Evolutionary conservation across 2,797 vertebrate species (phyloP).

Genomic region (Sebastes oblongus): DNA sequence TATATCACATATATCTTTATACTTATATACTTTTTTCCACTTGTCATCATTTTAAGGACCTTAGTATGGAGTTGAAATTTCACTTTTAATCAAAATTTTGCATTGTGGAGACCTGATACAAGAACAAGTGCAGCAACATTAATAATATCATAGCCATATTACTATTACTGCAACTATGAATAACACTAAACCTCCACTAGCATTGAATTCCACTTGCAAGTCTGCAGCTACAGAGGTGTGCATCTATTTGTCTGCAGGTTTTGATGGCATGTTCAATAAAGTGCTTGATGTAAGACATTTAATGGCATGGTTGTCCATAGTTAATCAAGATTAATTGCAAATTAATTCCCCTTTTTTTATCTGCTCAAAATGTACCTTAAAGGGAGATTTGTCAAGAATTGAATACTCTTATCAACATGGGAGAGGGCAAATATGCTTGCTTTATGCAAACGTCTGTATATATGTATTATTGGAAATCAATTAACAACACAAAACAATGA

Average conservation of each 20-base stretch:
- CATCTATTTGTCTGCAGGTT: not conserved
- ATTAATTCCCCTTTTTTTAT: no score
- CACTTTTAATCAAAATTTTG: not conserved
- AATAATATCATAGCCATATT: not conserved
- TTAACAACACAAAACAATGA: no score
- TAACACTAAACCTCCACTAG: not conserved
- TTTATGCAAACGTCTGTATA: no score
- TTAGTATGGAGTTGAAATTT: not conserved
- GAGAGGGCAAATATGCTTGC: no score
- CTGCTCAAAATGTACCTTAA: no score
- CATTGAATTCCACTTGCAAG: not conserved
- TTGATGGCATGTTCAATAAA: not conserved
- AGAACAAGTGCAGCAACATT: not conserved
- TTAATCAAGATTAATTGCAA: no score
- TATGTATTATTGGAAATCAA: no score
- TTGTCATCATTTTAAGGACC: not conserved
- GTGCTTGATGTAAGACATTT: not conserved
- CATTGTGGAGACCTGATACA: not conserved
- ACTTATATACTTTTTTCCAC: no score
- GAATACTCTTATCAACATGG: no score
- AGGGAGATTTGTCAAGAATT: no score
- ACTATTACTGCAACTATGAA: not conserved
- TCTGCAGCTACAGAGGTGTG: not conserved
- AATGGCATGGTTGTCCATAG: no score
- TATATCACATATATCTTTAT: no score